Percentiles rank a stretch among this genome's conserved stretches.
Conservation (phyloP, 2,888 invertebrate species). For the Antitype chi region DNA sequence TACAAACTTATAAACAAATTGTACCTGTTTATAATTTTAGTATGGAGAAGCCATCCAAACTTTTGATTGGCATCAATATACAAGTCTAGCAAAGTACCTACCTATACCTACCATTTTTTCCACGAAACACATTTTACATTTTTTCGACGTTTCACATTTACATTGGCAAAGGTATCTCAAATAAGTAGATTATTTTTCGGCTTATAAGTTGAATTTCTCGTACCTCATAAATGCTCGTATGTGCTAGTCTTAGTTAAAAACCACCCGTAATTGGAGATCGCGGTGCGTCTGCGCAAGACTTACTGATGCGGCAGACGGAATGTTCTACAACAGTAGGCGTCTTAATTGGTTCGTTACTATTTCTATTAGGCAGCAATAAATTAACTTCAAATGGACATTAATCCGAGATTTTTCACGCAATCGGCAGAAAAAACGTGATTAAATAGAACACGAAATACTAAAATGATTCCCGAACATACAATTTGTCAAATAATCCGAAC, state of each 20-base stretch:
- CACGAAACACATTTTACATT: background rate
- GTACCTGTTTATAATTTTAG: too few species aligned
- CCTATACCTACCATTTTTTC: background rate
- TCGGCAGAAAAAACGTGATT: background rate
- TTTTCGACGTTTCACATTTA: background rate
- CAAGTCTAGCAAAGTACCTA: background rate
- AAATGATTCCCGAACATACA: background rate
- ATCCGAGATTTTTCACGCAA: background rate
- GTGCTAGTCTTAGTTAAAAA: background rate
- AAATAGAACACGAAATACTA: background rate
- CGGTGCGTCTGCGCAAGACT: constrained; percentile 19
- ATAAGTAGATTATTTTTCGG: background rate
- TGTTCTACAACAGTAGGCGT: constrained; percentile 35
- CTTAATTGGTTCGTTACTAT: constrained; percentile 35
- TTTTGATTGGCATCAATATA: background rate
- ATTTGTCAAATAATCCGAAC: background rate
- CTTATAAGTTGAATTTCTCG: background rate
- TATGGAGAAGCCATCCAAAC: background rate
- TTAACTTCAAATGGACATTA: background rate
- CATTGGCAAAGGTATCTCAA: background rate
- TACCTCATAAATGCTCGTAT: background rate
- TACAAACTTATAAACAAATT: too few species aligned
- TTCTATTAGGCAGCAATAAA: background rate
- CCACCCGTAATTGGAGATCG: constrained; percentile 46
- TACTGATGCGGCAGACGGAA: constrained; percentile 48